Evolutionary conservation across 2,797 vertebrate species (phyloP), one percentile per base, ranked within the genome.

Genomic region (Champsocephalus esox): DNA sequence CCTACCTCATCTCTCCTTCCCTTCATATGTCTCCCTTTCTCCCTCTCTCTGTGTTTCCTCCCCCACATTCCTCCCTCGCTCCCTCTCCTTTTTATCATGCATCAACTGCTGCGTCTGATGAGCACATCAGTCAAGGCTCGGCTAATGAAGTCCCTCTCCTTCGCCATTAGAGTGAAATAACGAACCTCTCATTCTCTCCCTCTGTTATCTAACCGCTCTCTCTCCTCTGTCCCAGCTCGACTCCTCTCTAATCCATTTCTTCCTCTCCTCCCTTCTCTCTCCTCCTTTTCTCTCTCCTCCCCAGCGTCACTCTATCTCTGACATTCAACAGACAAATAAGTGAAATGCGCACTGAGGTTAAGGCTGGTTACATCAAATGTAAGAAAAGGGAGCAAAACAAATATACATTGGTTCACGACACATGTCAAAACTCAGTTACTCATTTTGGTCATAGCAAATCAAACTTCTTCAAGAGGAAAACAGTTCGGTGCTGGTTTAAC

Each of bases 81-180:
- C 71, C 69, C 75, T 83, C 72, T 81, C 58, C 83, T 81, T 87
- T 85, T 89, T 77, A 82, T 89, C 87, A 81, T 84, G 79, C 73
- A 87, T 86, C 83, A 82, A 85, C 82, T 81, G 74, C 88, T 85
- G 75, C 50, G 70, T 90, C 83, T 90, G 91, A 89, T 88, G 88
- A 89, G 85, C 84, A 86, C 87, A 94, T 93, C 91, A 92, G 88
- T 93, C 91, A 93, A 86, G 79, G 84, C 82, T 82, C 66, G 73
- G 88, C 89, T 92, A 93, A 93, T 94, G 92, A 93, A 94, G 92
- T 93, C 90, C 82, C 90, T 89, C 85, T 90, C 87, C 85, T 88
- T 87, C 79, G 34, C 88, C 88, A 92, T 93, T 89, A 93, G 80
- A 85, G 83, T 84, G 84, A 91, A 88, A 89, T 82, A 91, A 92